Base-by-base conservation (phyloP, 1,140 invertebrate species). In the Tyrophagus putrescentiae region DNA sequence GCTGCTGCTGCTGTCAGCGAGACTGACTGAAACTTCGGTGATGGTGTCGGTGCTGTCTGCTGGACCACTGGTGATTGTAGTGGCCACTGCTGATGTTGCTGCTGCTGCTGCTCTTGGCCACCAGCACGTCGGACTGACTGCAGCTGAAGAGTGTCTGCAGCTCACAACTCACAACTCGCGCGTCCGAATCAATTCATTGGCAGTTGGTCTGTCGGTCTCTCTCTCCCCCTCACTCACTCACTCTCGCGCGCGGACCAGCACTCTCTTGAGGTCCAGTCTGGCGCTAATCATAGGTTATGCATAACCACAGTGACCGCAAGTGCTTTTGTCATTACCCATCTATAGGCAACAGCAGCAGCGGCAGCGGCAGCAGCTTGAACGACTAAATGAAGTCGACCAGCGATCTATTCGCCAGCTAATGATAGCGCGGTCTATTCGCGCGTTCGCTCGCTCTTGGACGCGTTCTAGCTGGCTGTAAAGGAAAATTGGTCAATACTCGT, bases 241-340 rank as follows among this genome's bases (percentile, higher is more conserved):
- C 21, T 39, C 21, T 39, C 36, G n/a, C n/a, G n/a, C n/a, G n/a
- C n/a, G n/a, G n/a, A n/a, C n/a, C 36, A 39, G 36, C 21, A 13
- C 36, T 39, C 13, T 39, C 36, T 13, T 39, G 13, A 6, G 45
- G 45, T 7, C 45, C 45, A 48, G 45, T 48, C 45, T 48, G 31
- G 45, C 45, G 21, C 18, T 48, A 48, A 48, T 48, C 45, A 48
- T 48, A 48, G 45, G 45, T 48, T 48, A 48, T 48, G 45, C 45
- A 48, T 48, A 48, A 48, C 45, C 45, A 48, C 45, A 48, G 45
- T 48, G 45, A 48, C 45, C 45, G 45, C 45, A 48, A 48, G 45
- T 48, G 45, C 45, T 48, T 48, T 48, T 48, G 45, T 48, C 45
- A 48, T 48, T 48, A 48, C 45, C 45, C 21, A 48, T 48, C 45